Base-by-base conservation (phyloP, 35 echinoderm and acorn worm genomes). In the Apostichopus japonicus region DNA sequence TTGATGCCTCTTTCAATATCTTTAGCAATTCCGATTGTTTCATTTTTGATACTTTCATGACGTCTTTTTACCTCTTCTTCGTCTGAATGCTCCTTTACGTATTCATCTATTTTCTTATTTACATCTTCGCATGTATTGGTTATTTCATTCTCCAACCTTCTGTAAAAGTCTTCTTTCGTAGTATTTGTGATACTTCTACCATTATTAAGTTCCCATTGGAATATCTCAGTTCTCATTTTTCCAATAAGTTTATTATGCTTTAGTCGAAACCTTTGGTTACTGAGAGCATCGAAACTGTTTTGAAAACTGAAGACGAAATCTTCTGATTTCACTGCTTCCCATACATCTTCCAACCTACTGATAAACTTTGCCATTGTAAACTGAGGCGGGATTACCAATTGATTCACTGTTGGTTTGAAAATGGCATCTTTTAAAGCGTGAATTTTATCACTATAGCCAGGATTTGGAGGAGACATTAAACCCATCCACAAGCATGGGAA, bases 251-350 rank as follows among this genome's bases (percentile, higher is more conserved):
- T 57, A 44, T 70, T 87, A 23, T 87, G 84, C 19, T 87, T n/a
- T 17, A 87, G 25, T 24, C 84, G 84, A 87, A 87, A 87, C 84
- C 17, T n/a, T 19, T 44, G 84, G 14, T 87, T 56, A 56, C 84
- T 61, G 14, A 90, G n/a, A 8, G n/a, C 88, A 77, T 89, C 67
- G 16, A 93, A 24, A 16, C 56, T 57, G 33, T 93, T 93, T 54
- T 93, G 80, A 24, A 93, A 93, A 76, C 61, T 84, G 23, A 93
- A 93, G 4, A 93, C 92, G 54, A 93, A 93, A 77, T 93, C 70
- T 86, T 93, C 72, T n/a, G 21, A 24, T 22, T 86, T 70, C 11
- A 93, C 25, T 33, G 92, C 92, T 27, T 77, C 67, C 92, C 92
- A 93, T 16, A 93, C 56, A 93, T 93, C 92, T 19, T 6, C 5